A percentile compares a stretch with the other conserved stretches of the same genome.
Conservation (phyloP, 2,797 vertebrate genomes). For the Galagoides demidoff region DNA sequence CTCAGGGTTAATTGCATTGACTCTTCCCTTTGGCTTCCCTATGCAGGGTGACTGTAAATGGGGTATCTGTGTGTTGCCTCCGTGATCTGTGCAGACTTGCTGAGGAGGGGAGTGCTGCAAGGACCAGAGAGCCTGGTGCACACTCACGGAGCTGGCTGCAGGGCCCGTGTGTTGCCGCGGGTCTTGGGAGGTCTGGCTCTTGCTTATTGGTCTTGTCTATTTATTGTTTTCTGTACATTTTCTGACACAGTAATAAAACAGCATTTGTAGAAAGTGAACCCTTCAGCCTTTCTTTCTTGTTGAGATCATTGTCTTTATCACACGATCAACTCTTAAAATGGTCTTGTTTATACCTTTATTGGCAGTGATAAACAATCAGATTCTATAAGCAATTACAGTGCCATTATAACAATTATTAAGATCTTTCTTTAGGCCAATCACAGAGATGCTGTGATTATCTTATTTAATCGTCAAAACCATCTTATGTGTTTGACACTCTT, state of each 20-base stretch:
- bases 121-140: too few relatives aligned
- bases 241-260: not conserved
- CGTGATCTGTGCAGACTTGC: not conserved
- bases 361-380: not conserved
- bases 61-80: not conserved
- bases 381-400: not conserved
- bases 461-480: not conserved
- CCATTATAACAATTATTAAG: not conserved
- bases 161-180: not conserved
- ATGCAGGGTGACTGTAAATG: conserved; percentile 63
- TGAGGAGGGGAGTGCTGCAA: rapidly evolving
- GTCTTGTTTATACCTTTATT: not conserved
- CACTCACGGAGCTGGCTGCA: not conserved
- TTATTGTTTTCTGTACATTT: not conserved
- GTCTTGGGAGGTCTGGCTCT: not conserved
- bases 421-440: not conserved
- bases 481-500: not conserved
- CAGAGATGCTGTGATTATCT: not conserved
- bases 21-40: conserved; percentile 65
- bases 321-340: not conserved
- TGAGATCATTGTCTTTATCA: not conserved
- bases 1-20: conserved; percentile 74
- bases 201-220: not conserved
- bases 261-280: not conserved
- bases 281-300: not conserved